Evolutionary conservation across 2,113 vertebrate species (phyloP).

Genomic region (Albula goreensis): DNA sequence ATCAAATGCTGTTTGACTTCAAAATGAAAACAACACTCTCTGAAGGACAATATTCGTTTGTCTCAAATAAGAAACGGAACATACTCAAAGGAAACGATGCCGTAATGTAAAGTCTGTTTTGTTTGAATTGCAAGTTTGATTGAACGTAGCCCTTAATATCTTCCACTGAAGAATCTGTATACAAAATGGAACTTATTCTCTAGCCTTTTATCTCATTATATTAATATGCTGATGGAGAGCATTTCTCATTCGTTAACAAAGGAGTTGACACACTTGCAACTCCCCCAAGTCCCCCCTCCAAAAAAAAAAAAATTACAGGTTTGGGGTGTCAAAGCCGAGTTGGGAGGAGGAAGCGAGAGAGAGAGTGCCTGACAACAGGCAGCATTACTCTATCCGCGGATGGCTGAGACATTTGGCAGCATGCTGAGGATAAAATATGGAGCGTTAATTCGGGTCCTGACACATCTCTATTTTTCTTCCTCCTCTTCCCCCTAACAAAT

Average conservation of each 20-base stretch:
- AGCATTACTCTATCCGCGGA: constrained; percentile 51
- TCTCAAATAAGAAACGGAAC: too few species aligned
- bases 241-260: constrained; percentile 17
- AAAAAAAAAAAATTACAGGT: constrained; percentile 20
- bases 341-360: constrained; percentile 41
- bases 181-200: not conserved
- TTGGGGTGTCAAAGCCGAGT: constrained; percentile 49
- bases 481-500: constrained; percentile 49
- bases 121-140: too few species aligned
- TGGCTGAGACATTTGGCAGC: constrained; percentile 51
- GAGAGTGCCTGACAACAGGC: constrained; percentile 65
- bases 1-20: too few species aligned
- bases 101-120: too few species aligned
- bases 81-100: too few species aligned
- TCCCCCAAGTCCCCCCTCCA: not conserved
- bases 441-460: constrained; percentile 71
- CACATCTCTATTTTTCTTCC: constrained; percentile 53
- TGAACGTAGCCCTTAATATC: not conserved
- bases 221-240: not conserved
- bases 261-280: not conserved
- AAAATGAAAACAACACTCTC: too few species aligned
- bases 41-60: too few species aligned
- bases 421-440: constrained; percentile 72
- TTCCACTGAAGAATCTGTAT: not conserved
- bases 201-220: not conserved